Evolutionary conservation across 2,888 invertebrate species (phyloP).

Genomic region (Tethea ocularis): DNA sequence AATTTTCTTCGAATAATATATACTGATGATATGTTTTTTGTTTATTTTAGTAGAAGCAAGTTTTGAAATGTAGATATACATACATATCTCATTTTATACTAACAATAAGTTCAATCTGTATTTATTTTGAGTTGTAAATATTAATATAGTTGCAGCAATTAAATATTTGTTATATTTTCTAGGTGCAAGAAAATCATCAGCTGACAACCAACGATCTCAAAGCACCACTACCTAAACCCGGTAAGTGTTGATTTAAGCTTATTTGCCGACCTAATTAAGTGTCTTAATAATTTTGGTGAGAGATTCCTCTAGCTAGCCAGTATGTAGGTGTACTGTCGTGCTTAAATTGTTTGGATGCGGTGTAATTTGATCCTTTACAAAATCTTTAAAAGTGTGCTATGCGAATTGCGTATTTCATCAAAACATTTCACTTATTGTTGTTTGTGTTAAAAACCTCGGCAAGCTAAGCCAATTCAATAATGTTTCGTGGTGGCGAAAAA

Average conservation of each 20-base stretch:
- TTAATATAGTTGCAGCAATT: not conserved
- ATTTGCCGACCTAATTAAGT: not conserved
- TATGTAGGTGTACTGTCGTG: not conserved
- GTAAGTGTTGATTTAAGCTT: conserved; percentile 55
- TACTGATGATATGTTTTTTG: too few species aligned
- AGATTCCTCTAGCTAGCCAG: conserved; percentile 4
- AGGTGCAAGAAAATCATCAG: conserved; percentile 79
- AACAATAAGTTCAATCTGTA: too few species aligned
- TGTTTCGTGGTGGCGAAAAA: not conserved
- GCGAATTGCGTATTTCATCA: not conserved
- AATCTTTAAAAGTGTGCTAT: not conserved
- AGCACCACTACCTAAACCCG: conserved; percentile 72
- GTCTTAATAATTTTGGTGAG: too few species aligned
- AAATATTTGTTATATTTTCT: conserved; percentile 19
- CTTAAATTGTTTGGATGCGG: not conserved
- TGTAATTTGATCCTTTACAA: not conserved
- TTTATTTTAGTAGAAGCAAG: too few species aligned
- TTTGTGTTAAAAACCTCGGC: not conserved
- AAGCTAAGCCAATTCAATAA: not conserved
- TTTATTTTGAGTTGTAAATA: too few species aligned
- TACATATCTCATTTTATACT: too few species aligned
- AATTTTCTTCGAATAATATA: not conserved
- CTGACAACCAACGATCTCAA: conserved; percentile 75
- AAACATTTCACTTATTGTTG: not conserved
- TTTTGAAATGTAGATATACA: too few species aligned